Conservation (phyloP, 2,888 invertebrate genomes). For the Hypsopygia costalis region DNA sequence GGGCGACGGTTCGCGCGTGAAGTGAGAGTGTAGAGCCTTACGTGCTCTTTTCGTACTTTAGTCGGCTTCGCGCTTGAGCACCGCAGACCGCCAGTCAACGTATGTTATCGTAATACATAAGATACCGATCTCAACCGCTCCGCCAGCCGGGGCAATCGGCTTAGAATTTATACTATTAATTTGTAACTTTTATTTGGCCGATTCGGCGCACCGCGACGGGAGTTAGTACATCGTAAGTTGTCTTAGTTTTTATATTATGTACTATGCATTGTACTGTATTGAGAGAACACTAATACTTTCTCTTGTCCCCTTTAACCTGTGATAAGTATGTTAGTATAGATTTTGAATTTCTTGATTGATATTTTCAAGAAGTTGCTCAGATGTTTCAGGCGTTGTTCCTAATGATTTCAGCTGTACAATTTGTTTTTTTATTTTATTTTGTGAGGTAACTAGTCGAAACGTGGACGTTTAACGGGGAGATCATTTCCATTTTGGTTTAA, state of each 20-base stretch:
- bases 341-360: constrained; percentile 66
- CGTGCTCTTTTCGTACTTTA: constrained; percentile 47
- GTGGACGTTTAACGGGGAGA: constrained; percentile 29
- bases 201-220: constrained; percentile 31
- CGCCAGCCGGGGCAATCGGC: constrained; percentile 58
- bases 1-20: constrained; percentile 13
- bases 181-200: constrained; percentile 42
- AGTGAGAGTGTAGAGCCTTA: constrained; percentile 33
- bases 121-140: constrained; percentile 77
- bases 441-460: constrained; percentile 64
- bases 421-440: constrained; percentile 41
- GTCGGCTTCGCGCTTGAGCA: constrained; percentile 63
- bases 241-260: constrained; percentile 62
- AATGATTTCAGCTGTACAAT: constrained; percentile 68
- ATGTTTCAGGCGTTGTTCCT: constrained; percentile 70
- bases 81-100: constrained; percentile 68
- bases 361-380: constrained; percentile 68
- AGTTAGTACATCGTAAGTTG: constrained; percentile 64
- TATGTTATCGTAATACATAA: constrained; percentile 54
- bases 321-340: constrained; percentile 78
- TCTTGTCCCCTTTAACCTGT: constrained; percentile 80
- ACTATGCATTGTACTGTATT: constrained; percentile 61
- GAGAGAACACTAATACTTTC: constrained; percentile 77
- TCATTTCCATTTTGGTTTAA: constrained; percentile 43
- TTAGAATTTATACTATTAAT: constrained; percentile 62